Base-by-base conservation (phyloP, 2,888 invertebrate genomes). In the Aleiodes leptofemur region DNA sequence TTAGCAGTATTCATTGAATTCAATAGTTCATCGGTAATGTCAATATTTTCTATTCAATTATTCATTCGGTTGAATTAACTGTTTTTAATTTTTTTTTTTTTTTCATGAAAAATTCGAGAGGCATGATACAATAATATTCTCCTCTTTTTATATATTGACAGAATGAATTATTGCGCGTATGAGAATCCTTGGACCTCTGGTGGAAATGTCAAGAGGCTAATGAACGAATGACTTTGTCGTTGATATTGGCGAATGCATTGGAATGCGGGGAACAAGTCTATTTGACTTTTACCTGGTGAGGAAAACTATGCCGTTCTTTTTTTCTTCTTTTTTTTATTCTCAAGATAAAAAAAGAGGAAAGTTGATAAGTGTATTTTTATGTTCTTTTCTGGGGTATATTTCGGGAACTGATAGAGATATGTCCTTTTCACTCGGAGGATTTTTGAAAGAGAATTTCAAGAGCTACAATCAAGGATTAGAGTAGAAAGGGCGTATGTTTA, bases 191-290 rank as follows among this genome's bases (percentile, higher is more conserved):
- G 59, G 73, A 68, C 68, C 50, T 66, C 14, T n/a, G 31, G 34
- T 29, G 57, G 57, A 78, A 77, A 79, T 79, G 79, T 77, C 76
- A 79, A 55, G 69, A 70, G 74, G 71, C 71, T 73, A 71, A 77
- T 73, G 74, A 59, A 76, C 72, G 68, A 73, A 43, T 72, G 71
- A 73, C 71, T 69, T 73, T 70, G 73, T 50, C 48, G 8, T 38
- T 48, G 74, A 71, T 69, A 71, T 75, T 77, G 73, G 69, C 75
- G 69, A 66, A 68, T 51, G 13, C 50, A 55, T 34, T 69, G 53
- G 50, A 29, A 59, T 43, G 16, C 14, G 8, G 38, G 31, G 59
- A 59, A 59, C 59, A 34, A 5, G 4, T n/a, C 38, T 8, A 34
- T 13, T 61, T 66, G 56, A 66, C 61, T 72, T 43, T 76, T 72